Evolutionary conservation across 2,888 invertebrate genomes (phyloP).

Genomic region (Calameuta pallipes): DNA sequence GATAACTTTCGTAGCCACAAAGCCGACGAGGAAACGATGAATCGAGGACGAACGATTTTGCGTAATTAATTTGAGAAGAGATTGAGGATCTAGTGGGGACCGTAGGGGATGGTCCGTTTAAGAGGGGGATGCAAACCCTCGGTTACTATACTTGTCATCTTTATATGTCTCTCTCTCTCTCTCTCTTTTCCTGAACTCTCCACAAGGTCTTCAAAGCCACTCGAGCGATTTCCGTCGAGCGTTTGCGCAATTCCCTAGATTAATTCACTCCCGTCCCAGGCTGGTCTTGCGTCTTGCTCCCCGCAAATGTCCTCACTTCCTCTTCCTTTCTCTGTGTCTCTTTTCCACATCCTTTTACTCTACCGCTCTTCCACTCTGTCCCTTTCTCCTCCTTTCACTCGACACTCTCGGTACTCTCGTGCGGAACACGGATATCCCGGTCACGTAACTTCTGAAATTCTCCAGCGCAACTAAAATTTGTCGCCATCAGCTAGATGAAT

Average conservation of each 20-base stretch:
- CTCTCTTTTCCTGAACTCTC: not conserved
- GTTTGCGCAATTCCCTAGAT: not conserved
- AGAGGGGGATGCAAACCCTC: not conserved
- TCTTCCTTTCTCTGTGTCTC: not conserved
- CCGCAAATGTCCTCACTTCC: not conserved
- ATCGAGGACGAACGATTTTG: not conserved
- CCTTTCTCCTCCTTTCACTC: not conserved
- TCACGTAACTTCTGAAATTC: slow-evolving; percentile 55
- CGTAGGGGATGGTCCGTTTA: not conserved
- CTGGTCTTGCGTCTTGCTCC: not conserved
- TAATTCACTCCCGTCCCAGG: not conserved
- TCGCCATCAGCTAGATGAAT: slow-evolving; percentile 38
- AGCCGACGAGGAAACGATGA: not conserved
- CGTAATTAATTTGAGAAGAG: slow-evolving; percentile 3
- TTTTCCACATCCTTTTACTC: not conserved
- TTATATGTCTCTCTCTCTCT: not conserved
- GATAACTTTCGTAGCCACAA: not conserved
- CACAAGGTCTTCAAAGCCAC: not conserved
- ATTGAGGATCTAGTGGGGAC: not conserved
- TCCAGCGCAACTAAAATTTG: slow-evolving; percentile 49
- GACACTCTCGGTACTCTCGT: not conserved
- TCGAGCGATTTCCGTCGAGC: not conserved
- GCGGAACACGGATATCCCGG: slow-evolving; percentile 31
- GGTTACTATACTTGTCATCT: not conserved
- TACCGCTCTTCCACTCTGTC: not conserved